Evolutionary conservation across 2,888 invertebrate species (phyloP).

Genomic region (Tinea pellionella): DNA sequence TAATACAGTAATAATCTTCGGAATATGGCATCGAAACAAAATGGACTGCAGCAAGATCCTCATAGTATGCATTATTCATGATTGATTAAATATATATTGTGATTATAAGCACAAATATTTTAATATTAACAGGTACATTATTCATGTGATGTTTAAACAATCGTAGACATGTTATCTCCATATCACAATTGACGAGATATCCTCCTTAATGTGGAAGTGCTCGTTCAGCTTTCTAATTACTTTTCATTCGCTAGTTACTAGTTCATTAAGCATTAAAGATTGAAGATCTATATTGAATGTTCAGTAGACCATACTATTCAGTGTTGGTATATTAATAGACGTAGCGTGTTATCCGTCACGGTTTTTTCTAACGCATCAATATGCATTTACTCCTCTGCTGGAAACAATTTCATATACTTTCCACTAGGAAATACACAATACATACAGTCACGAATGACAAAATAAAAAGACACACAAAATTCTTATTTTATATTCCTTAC

Average conservation of each 20-base stretch:
- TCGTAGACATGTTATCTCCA: not conserved
- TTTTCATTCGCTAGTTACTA: not conserved
- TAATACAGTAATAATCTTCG: constrained; percentile 25
- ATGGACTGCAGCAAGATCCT: not conserved
- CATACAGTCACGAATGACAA: not conserved
- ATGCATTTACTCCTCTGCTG: not conserved
- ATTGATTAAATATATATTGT: not conserved
- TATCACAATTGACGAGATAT: not conserved
- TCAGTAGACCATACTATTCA: not conserved
- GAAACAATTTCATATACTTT: not conserved
- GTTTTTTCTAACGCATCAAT: not conserved
- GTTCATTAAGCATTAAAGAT: constrained; percentile 7
- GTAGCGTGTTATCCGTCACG: not conserved
- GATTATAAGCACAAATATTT: not conserved
- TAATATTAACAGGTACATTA: not conserved
- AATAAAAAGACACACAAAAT: constrained; percentile 3
- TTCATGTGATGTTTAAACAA: too few relatives aligned
- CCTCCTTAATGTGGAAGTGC: not conserved
- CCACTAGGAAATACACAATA: not conserved
- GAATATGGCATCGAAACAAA: not conserved
- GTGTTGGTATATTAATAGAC: not conserved
- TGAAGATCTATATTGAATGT: not conserved
- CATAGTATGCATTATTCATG: not conserved
- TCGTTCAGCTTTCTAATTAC: constrained; percentile 12
- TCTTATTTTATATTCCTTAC: constrained; percentile 46